Evolutionary conservation across 2,888 invertebrate species (phyloP).

Genomic region (Idaea dimidiata): DNA sequence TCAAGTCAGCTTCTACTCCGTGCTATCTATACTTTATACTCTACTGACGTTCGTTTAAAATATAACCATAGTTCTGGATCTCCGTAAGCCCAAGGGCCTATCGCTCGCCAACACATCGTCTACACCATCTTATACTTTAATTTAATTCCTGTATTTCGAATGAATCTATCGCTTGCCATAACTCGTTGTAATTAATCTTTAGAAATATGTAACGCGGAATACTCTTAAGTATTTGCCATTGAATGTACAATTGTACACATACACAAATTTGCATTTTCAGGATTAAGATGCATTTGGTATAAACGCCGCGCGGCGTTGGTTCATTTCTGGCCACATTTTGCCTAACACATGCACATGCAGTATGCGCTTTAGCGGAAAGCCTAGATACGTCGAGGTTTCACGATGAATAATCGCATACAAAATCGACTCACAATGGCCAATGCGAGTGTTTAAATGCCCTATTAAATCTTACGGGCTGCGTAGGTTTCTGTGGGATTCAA

Average conservation of each 20-base stretch:
- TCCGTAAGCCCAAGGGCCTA: conserved; percentile 46
- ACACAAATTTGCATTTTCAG: conserved; percentile 36
- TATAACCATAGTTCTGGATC: conserved; percentile 34
- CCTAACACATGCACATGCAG: conserved; percentile 52
- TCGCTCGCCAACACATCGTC: conserved; percentile 47
- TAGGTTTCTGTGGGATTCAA: conserved; percentile 80
- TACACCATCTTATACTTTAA: conserved; percentile 41
- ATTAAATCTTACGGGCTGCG: conserved; percentile 78
- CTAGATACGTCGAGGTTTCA: conserved; percentile 63
- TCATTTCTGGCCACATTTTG: conserved; percentile 53
- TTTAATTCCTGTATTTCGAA: conserved; percentile 43
- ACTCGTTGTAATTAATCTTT: conserved; percentile 38
- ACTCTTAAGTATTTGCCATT: conserved; percentile 26
- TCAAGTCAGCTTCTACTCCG: not conserved
- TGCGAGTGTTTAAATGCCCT: conserved; percentile 81
- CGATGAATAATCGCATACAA: conserved; percentile 77
- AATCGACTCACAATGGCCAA: conserved; percentile 77
- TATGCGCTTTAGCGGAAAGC: conserved; percentile 66
- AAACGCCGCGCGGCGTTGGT: conserved; percentile 47
- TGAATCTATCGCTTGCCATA: conserved; percentile 31
- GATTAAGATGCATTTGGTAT: conserved; percentile 44
- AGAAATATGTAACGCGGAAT: conserved; percentile 33
- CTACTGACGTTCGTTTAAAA: conserved; percentile 54
- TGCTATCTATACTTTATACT: conserved; percentile 45
- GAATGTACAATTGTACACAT: conserved; percentile 38